phyloP scores from a whole-genome alignment of 2,113 vertebrate genomes.

The Odontesthes bonariensis region DNA sequence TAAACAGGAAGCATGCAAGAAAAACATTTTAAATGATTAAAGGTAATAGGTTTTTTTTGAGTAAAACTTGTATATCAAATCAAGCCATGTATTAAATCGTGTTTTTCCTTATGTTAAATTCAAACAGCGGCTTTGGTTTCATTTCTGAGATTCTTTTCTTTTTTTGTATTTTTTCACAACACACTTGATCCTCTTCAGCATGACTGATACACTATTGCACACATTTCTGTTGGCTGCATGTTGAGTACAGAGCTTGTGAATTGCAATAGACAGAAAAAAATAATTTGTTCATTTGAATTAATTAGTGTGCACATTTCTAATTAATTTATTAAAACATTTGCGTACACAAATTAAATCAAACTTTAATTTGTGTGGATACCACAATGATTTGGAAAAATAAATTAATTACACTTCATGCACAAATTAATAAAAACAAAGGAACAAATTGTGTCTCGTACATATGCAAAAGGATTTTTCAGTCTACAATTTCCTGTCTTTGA shows the following conservation, averaged over 20 bases:
- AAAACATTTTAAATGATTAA: slow-evolving; percentile 9
- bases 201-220: background rate
- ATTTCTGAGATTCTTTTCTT: too few relatives aligned
- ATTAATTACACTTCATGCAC: background rate
- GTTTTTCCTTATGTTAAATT: too few relatives aligned
- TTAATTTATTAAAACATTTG: background rate
- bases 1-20: slow-evolving; percentile 10
- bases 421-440: background rate
- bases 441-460: background rate
- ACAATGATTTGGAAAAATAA: background rate
- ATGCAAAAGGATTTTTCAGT: background rate
- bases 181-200: background rate
- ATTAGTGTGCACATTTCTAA: background rate
- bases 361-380: background rate
- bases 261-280: background rate
- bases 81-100: too few relatives aligned
- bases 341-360: background rate
- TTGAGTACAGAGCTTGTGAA: background rate
- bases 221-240: background rate
- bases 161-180: too few relatives aligned
- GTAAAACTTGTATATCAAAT: too few relatives aligned
- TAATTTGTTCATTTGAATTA: background rate
- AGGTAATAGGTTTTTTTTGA: background rate
- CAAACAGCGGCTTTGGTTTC: too few relatives aligned
- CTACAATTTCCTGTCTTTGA: background rate